phyloP scores from a whole-genome alignment of 1,140 invertebrate genomes.

The Hyles euphorbiae region DNA sequence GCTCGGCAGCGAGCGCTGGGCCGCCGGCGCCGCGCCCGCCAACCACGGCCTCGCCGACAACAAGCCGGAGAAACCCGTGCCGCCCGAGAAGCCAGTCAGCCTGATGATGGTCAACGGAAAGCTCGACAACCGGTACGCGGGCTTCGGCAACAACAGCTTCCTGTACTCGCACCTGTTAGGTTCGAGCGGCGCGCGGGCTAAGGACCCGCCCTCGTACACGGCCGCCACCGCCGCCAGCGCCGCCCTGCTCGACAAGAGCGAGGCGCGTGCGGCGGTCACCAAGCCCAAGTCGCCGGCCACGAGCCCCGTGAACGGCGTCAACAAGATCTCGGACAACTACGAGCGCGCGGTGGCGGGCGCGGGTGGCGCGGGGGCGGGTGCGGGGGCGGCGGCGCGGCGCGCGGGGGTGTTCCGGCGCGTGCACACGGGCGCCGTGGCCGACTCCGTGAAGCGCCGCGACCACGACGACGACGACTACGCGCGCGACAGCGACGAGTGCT shows the following conservation, averaged over 20 bases:
- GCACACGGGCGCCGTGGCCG: slow-evolving; percentile 57
- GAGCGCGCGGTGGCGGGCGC: slow-evolving; percentile 60
- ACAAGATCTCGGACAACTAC: slow-evolving; percentile 73
- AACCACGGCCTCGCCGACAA: slow-evolving; percentile 54
- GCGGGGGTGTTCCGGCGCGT: slow-evolving; percentile 70
- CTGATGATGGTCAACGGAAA: slow-evolving; percentile 69
- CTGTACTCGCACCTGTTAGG: slow-evolving; percentile 68
- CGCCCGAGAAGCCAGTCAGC: slow-evolving; percentile 64
- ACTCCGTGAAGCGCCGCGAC: slow-evolving; percentile 51
- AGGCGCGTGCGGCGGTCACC: slow-evolving; percentile 41
- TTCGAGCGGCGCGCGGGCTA: slow-evolving; percentile 45
- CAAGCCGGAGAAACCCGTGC: slow-evolving; percentile 59
- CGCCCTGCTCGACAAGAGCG: slow-evolving; percentile 31
- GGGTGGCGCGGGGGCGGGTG: slow-evolving; percentile 53
- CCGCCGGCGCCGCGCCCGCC: slow-evolving; percentile 22
- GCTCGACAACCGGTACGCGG: slow-evolving; percentile 55
- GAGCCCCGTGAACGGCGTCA: slow-evolving; percentile 66
- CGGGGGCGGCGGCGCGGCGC: slow-evolving; percentile 52
- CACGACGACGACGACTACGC: slow-evolving; percentile 77
- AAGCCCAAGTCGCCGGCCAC: slow-evolving; percentile 51
- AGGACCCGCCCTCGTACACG: slow-evolving; percentile 61
- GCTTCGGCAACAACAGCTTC: slow-evolving; percentile 67
- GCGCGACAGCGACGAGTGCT: slow-evolving; percentile 78
- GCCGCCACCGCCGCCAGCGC: slow-evolving; percentile 48
- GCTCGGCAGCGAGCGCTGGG: slow-evolving; percentile 49